phyloP scores from a whole-genome alignment of 2,113 vertebrate species.

The Peucedramus taeniatus region DNA sequence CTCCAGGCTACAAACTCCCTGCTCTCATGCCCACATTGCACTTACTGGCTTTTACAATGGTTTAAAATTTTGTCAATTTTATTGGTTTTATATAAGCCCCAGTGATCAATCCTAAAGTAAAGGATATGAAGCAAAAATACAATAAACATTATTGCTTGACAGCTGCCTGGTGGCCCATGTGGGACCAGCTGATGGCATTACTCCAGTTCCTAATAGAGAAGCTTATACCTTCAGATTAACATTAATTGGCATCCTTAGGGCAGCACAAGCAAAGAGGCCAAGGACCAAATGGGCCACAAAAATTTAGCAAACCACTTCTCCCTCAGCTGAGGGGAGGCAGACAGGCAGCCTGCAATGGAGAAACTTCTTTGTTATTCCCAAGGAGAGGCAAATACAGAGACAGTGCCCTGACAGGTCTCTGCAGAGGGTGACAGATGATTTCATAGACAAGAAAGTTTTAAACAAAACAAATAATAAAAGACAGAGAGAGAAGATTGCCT shows the following conservation, averaged over 20 bases:
- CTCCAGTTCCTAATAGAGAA: not conserved
- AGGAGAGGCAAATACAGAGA: not conserved
- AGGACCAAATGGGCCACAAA: not conserved
- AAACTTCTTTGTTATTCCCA: not conserved
- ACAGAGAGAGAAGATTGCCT: not conserved
- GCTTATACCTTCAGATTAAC: not conserved
- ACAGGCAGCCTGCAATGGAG: not conserved
- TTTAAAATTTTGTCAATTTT: not conserved
- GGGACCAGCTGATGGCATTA: not conserved
- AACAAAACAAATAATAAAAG: constrained; percentile 14
- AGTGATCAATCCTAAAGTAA: not conserved
- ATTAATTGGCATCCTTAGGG: not conserved
- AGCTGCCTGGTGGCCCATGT: not conserved
- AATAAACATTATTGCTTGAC: constrained; percentile 6
- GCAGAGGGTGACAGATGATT: not conserved
- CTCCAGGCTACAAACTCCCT: not conserved
- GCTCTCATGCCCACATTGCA: not conserved
- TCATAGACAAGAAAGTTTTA: not conserved
- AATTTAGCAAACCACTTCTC: not conserved
- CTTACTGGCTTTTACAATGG: not conserved
- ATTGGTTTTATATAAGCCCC: not conserved
- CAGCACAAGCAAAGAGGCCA: not conserved
- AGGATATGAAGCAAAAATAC: not conserved
- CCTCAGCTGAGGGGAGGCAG: not conserved
- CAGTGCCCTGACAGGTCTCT: not conserved